phyloP scores from a whole-genome alignment of 1,140 invertebrate species.

The Akabosia matsudoensis region DNA sequence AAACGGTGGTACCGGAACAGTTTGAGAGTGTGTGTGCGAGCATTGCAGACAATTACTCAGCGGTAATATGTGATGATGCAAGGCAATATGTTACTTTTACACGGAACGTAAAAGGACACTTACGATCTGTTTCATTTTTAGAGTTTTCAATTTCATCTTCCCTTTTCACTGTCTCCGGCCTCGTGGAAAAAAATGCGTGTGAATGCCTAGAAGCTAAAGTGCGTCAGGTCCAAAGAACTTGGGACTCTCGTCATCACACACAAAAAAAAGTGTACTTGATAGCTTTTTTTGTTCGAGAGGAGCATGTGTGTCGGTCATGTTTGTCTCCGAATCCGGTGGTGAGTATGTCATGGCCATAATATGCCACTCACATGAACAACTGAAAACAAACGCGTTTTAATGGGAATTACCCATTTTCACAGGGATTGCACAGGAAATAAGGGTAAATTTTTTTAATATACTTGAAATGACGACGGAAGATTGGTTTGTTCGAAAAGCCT shows the following conservation, averaged over 20 bases:
- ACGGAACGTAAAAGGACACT: not conserved
- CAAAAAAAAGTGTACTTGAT: not conserved
- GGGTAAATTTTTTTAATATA: constrained; percentile 18
- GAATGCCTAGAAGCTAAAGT: not conserved
- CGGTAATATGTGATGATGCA: not conserved
- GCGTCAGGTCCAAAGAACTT: not conserved
- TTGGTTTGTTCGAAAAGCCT: too few relatives aligned
- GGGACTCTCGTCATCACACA: not conserved
- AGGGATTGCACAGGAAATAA: not conserved
- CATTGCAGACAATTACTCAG: not conserved
- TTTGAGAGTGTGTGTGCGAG: not conserved
- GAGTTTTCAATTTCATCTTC: constrained; percentile 4
- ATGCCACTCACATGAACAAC: not conserved
- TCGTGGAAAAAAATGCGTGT: constrained; percentile 5
- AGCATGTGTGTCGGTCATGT: not conserved
- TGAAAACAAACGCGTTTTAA: not conserved
- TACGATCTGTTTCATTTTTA: not conserved
- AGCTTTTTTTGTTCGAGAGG: not conserved
- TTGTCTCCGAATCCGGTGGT: constrained; percentile 9
- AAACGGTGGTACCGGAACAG: not conserved
- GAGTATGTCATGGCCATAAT: not conserved
- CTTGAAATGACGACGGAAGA: too few relatives aligned
- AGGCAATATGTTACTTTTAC: not conserved
- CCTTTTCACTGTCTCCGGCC: not conserved
- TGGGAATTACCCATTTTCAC: not conserved